A percentile compares a stretch with the other conserved stretches of the same genome.
Evolutionary conservation across 2,888 invertebrate genomes (phyloP).

Genomic region (Apotomis capreana): DNA sequence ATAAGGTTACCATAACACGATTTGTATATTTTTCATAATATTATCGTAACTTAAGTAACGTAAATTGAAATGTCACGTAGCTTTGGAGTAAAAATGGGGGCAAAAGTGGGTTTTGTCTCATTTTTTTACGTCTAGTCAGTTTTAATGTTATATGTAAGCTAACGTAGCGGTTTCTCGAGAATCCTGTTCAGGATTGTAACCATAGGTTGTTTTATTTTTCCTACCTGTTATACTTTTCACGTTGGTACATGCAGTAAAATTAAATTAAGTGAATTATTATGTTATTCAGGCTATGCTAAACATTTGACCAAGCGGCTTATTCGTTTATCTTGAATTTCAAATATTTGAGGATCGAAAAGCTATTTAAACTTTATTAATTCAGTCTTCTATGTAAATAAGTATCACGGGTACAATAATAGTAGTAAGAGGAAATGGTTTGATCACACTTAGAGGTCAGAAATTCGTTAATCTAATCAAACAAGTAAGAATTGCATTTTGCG

Average conservation of each 20-base stretch:
- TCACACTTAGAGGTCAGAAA: background rate
- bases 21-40: conserved; percentile 79
- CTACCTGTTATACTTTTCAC: conserved; percentile 1
- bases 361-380: no score
- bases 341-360: no score
- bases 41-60: conserved; percentile 48
- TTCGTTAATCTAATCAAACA: background rate
- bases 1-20: conserved; percentile 68
- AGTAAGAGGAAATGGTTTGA: no score
- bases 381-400: no score
- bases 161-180: conserved; percentile 57
- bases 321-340: no score
- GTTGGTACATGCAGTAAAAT: background rate
- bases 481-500: background rate
- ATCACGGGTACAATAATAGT: no score
- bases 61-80: conserved; percentile 58
- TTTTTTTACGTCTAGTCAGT: conserved; percentile 79
- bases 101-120: conserved; percentile 57
- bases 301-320: no score
- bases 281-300: background rate
- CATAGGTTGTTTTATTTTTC: conserved; percentile 15
- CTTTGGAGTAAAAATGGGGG: conserved; percentile 69
- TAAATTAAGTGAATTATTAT: background rate
- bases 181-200: conserved; percentile 36
- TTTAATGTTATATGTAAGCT: conserved; percentile 63